Evolutionary conservation across 2,113 vertebrate species (phyloP), one percentile per base, ranked within the genome.

Genomic region (Thalassarche chlororhynchos): DNA sequence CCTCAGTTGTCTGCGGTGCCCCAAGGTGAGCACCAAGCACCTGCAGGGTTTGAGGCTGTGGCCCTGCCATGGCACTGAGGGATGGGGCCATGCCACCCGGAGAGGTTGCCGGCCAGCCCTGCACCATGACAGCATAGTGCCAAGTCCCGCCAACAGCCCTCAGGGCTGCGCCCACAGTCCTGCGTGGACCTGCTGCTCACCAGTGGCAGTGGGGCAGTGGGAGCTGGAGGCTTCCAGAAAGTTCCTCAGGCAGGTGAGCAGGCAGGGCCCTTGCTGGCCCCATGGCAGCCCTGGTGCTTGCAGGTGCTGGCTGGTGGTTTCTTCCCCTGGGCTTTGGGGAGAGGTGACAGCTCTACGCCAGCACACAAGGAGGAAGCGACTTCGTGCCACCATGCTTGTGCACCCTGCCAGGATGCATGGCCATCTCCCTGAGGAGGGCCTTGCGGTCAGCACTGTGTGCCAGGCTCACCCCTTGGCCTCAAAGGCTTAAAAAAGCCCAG

Each of bases 121-220:
- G 34, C 4, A 1, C 38, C 15, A 2, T 0, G 0, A 1, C 44
- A 34, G 32, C 42, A 1, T 2, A 4, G 31, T 6, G 8, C 28
- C 51, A 3, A 17, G 21, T 5, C 13, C 58, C 1, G 6, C 54
- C 28, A 13, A 0, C 44, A 14, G 69, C 61, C 42, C 38, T 47
- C 28, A 1, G 52, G 28, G 16, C 18, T 12, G 20, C 25, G 38
- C 55, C 23, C 1, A 1, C 42, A 9, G 57, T 4, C 31, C 36
- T 5, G 74, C 6, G 0, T 6, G n/a, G 25, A 14, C 18, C 32
- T 5, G 11, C 46, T 31, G 60, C 38, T 40, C 29, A 20, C 12
- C 34, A 8, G 75, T 1, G 1, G 29, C n/a, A 29, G 34, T 1
- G 6, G 21, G 17, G 38, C 46, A 25, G 44, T 2, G 0, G 24